Percentiles rank a stretch among this genome's conserved stretches.
Evolutionary conservation across 2,797 vertebrate genomes (phyloP).

Genomic region (Propithecus perrieri): DNA sequence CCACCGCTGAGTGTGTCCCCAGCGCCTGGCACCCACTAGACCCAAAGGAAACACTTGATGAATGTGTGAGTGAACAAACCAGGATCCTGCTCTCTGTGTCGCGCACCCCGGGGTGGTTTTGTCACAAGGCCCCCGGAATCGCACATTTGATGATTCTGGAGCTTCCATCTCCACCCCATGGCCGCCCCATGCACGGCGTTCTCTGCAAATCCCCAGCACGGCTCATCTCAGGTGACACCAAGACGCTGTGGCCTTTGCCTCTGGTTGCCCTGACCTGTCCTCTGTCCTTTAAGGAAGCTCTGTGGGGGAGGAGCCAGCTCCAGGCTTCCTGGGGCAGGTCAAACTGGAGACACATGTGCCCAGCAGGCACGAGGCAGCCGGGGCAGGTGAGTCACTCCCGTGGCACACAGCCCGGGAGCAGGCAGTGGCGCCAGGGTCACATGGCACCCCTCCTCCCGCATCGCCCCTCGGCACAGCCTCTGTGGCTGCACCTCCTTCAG

Average conservation of each 20-base stretch:
- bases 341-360: conserved; percentile 10
- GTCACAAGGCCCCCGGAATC: neutral
- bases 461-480: neutral
- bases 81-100: neutral
- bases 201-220: accelerated
- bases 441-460: neutral
- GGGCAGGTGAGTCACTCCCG: conserved; percentile 42
- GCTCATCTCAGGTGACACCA: neutral
- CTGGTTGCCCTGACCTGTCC: accelerated
- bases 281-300: neutral
- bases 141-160: neutral
- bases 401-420: neutral
- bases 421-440: neutral
- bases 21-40: too few relatives aligned
- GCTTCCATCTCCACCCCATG: accelerated
- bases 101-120: accelerated
- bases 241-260: neutral
- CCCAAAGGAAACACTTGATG: neutral
- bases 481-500: neutral
- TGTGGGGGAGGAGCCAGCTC: neutral
- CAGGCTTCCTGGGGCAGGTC: neutral
- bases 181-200: neutral
- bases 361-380: neutral
- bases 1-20: neutral
- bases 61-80: too few relatives aligned